A percentile compares a stretch with the other conserved stretches of the same genome.
Evolutionary conservation across 2,888 invertebrate genomes (phyloP).

Genomic region (Zhuqinia jingwanae): DNA sequence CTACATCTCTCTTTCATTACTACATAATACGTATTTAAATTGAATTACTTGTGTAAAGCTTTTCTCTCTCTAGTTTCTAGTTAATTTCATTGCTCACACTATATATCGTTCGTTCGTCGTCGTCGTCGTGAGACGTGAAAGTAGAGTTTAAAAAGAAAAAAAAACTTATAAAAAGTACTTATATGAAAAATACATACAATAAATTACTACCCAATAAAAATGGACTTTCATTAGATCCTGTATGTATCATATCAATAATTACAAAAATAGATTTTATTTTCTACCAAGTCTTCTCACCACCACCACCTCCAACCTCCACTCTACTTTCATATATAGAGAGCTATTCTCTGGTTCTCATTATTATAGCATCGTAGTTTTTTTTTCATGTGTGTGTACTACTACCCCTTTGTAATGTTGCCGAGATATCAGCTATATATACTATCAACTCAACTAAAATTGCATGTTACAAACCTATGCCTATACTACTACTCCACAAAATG

Average conservation of each 20-base stretch:
- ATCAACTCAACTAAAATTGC: constrained; percentile 13
- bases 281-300: constrained; percentile 15
- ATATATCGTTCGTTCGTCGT: neutral
- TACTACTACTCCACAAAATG: neutral
- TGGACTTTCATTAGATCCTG: constrained; percentile 69
- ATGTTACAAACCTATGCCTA: neutral
- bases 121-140: neutral
- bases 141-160: constrained; percentile 8
- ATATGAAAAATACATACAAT: constrained; percentile 49
- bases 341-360: neutral
- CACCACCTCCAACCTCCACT: no score
- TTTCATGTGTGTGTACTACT: no score
- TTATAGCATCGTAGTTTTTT: constrained; percentile 19
- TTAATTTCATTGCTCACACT: constrained; percentile 26
- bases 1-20: constrained; percentile 9
- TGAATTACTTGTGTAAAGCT: constrained; percentile 29
- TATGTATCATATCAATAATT: constrained; percentile 12
- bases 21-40: constrained; percentile 23
- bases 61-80: constrained; percentile 6
- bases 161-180: neutral
- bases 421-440: neutral
- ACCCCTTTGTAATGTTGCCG: neutral
- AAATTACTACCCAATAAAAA: constrained; percentile 68
- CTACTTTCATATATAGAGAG: neutral
- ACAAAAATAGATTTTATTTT: constrained; percentile 21